Percentiles rank a stretch among this genome's conserved stretches.
phyloP scores from a whole-genome alignment of 2,888 invertebrate genomes.

The Pomacea canaliculata region DNA sequence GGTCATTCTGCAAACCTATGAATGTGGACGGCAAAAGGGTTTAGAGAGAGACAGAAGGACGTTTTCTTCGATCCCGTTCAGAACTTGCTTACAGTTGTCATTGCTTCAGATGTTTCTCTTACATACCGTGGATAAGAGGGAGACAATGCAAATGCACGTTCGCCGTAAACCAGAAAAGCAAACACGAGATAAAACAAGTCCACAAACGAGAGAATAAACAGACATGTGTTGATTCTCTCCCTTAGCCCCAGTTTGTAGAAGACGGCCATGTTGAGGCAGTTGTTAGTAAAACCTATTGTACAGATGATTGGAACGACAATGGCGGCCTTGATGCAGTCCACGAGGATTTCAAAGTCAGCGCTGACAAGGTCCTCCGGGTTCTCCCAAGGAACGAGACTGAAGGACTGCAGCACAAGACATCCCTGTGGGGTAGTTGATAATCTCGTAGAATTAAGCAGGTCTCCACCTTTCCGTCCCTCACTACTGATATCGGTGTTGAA shows the following conservation, averaged over 20 bases:
- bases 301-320: not conserved
- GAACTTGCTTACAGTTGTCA: too few relatives aligned
- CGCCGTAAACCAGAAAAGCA: too few relatives aligned
- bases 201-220: constrained; percentile 4
- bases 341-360: not conserved
- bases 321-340: not conserved
- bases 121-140: too few relatives aligned
- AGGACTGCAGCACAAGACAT: not conserved
- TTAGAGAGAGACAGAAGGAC: too few relatives aligned
- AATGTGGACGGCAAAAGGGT: too few relatives aligned
- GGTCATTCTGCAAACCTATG: too few relatives aligned
- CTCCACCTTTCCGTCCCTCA: too few relatives aligned
- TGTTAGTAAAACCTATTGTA: not conserved
- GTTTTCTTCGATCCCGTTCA: accelerated
- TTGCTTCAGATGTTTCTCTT: too few relatives aligned
- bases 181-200: not conserved
- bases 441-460: too few relatives aligned
- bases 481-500: too few relatives aligned
- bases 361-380: not conserved
- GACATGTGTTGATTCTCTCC: constrained; percentile 9
- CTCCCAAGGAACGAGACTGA: not conserved
- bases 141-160: too few relatives aligned
- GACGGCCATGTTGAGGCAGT: constrained; percentile 11
- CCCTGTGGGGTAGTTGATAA: not conserved
- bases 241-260: constrained; percentile 13